Conservation (phyloP, 1,140 invertebrate species). For the Drosophila obscura region DNA sequence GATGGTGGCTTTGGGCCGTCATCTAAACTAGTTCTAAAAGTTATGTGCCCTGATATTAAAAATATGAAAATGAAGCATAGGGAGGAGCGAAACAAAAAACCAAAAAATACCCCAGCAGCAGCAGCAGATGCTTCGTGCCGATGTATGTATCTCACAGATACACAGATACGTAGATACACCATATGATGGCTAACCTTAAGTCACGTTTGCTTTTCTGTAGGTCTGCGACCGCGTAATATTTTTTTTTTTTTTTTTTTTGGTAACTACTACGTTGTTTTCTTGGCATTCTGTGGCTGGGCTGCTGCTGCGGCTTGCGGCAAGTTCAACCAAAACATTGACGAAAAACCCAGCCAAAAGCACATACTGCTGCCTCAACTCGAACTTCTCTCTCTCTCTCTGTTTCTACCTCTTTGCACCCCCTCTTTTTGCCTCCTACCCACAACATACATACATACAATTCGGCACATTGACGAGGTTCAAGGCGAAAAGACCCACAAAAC, state of each 20-base stretch:
- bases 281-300: slow-evolving; percentile 49
- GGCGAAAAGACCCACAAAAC: slow-evolving; percentile 49
- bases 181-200: slow-evolving; percentile 63
- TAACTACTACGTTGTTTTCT: slow-evolving; percentile 34
- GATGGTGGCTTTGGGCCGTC: slow-evolving; percentile 6
- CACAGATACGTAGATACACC: slow-evolving; percentile 2
- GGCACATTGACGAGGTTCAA: slow-evolving; percentile 78
- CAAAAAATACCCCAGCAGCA: background rate
- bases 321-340: slow-evolving; percentile 59
- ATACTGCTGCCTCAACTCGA: slow-evolving; percentile 71
- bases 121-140: slow-evolving; percentile 50
- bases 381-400: slow-evolving; percentile 18
- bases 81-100: slow-evolving; percentile 9
- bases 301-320: slow-evolving; percentile 55
- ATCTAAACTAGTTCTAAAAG: slow-evolving; percentile 42
- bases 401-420: slow-evolving; percentile 1
- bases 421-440: slow-evolving; percentile 30
- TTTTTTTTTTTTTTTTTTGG: slow-evolving; percentile 33
- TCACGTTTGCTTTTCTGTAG: slow-evolving; percentile 76
- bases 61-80: slow-evolving; percentile 40
- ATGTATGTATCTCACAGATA: slow-evolving; percentile 48
- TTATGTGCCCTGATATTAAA: slow-evolving; percentile 48
- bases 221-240: slow-evolving; percentile 68
- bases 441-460: slow-evolving; percentile 52
- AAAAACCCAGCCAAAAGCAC: slow-evolving; percentile 66